A percentile compares a stretch with the other conserved stretches of the same genome.
phyloP scores from a whole-genome alignment of 2,113 vertebrate genomes.

The Xiphophorus couchianus region DNA sequence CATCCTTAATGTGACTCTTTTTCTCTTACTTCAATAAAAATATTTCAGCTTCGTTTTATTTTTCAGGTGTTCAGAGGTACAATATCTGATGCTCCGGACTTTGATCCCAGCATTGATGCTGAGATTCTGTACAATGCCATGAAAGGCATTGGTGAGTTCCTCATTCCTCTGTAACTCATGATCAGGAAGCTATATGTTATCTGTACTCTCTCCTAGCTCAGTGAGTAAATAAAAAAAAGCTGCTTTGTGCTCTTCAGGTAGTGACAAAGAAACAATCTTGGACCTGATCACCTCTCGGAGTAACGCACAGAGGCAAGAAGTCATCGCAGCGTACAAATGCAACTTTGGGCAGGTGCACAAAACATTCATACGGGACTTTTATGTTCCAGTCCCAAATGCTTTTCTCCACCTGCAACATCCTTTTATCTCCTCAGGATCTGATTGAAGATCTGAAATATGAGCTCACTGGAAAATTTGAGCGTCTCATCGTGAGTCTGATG shows the following conservation, averaged over 20 bases:
- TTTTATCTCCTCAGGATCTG: conserved; percentile 84
- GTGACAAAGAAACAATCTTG: conserved; percentile 94
- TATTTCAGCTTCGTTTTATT: not conserved
- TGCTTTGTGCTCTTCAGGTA: conserved; percentile 80
- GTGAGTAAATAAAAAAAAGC: conserved; percentile 13
- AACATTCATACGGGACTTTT: not conserved
- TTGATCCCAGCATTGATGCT: conserved; percentile 86
- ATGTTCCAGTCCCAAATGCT: not conserved
- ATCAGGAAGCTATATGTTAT: not conserved
- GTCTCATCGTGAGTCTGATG: conserved; percentile 94
- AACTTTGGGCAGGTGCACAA: conserved; percentile 89
- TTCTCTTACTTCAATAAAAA: not conserved
- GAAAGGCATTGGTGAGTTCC: conserved; percentile 92
- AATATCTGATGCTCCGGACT: conserved; percentile 83
- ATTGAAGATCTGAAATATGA: conserved; percentile 96
- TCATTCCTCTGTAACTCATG: not conserved
- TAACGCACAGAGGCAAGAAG: conserved; percentile 90
- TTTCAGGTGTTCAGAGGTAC: conserved; percentile 90
- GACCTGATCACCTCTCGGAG: conserved; percentile 90
- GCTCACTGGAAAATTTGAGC: conserved; percentile 95
- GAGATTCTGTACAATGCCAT: conserved; percentile 92
- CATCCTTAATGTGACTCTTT: not conserved
- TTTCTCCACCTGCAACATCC: not conserved
- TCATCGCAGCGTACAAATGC: conserved; percentile 89
- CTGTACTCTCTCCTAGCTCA: not conserved